phyloP scores from a whole-genome alignment of 2,888 invertebrate genomes.

The Phalera bucephala region DNA sequence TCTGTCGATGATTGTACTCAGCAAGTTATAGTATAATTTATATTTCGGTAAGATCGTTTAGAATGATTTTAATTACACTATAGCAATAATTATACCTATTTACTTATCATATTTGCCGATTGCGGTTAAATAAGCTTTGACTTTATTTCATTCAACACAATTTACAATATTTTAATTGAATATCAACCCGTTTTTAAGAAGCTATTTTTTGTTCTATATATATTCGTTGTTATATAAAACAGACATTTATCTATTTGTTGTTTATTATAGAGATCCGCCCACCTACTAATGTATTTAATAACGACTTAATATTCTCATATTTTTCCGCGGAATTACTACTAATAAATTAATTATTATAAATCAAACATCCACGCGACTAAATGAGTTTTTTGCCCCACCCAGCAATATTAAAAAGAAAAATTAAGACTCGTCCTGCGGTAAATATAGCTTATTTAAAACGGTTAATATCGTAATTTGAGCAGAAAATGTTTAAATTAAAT shows the following conservation, averaged over 20 bases:
- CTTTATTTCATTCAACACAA: neutral
- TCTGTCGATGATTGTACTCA: neutral
- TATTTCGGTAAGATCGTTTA: neutral
- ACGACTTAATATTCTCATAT: too few species aligned
- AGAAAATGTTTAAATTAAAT: slow-evolving; percentile 43
- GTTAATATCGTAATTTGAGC: slow-evolving; percentile 41
- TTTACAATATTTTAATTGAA: neutral
- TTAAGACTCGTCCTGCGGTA: slow-evolving; percentile 25
- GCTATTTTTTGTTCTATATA: neutral
- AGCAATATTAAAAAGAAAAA: slow-evolving; percentile 22
- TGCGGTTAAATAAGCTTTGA: neutral
- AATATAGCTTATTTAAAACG: slow-evolving; percentile 42
- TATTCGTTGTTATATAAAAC: neutral
- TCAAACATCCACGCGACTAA: slow-evolving; percentile 8
- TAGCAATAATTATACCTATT: too few species aligned
- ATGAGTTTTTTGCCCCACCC: slow-evolving; percentile 14
- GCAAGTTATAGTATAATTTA: neutral
- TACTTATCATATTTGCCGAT: too few species aligned
- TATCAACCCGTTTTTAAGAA: neutral
- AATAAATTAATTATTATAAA: slow-evolving; percentile 15
- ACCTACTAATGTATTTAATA: too few species aligned
- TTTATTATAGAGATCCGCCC: too few species aligned
- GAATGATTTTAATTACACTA: neutral
- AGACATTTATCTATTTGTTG: too few species aligned
- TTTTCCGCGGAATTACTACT: slow-evolving; percentile 8